Conservation (phyloP, 2,113 vertebrate species). For the Oryzias curvinotus region DNA sequence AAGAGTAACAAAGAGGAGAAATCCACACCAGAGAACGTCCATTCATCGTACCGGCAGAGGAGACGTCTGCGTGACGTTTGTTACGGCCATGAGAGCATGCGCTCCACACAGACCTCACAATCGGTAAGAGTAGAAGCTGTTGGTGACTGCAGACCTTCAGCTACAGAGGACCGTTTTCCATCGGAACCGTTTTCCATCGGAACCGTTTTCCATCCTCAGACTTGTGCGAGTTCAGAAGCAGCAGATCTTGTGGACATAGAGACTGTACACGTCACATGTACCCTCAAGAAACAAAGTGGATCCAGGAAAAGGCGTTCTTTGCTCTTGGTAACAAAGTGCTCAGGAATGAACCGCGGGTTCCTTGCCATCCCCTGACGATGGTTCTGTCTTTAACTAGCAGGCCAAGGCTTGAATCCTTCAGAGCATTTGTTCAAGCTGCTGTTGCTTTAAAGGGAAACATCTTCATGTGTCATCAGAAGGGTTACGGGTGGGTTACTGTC, state of each 20-base stretch:
- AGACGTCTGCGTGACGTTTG: too few species aligned
- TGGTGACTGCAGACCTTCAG: too few species aligned
- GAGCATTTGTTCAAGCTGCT: slow-evolving; percentile 5
- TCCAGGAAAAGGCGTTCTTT: background rate
- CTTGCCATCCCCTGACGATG: background rate
- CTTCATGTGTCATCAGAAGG: background rate
- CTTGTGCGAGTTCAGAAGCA: too few species aligned
- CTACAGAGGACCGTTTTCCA: background rate
- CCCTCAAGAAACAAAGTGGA: background rate
- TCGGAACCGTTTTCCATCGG: too few species aligned
- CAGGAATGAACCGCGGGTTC: background rate
- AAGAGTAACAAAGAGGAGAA: too few species aligned
- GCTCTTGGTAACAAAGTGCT: slow-evolving; percentile 6
- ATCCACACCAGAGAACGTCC: too few species aligned
- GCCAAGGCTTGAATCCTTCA: background rate
- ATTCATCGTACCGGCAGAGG: too few species aligned
- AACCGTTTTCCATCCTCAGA: too few species aligned
- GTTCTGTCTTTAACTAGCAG: background rate
- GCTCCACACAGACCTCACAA: too few species aligned
- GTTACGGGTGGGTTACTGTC: background rate
- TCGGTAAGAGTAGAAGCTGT: too few species aligned
- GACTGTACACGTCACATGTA: slow-evolving; percentile 20
- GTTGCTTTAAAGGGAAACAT: background rate
- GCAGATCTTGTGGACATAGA: slow-evolving; percentile 2
- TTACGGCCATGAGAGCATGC: too few species aligned